A percentile compares a stretch with the other conserved stretches of the same genome.
phyloP scores from a whole-genome alignment of 1,140 invertebrate species.

The Hyles vespertilio region DNA sequence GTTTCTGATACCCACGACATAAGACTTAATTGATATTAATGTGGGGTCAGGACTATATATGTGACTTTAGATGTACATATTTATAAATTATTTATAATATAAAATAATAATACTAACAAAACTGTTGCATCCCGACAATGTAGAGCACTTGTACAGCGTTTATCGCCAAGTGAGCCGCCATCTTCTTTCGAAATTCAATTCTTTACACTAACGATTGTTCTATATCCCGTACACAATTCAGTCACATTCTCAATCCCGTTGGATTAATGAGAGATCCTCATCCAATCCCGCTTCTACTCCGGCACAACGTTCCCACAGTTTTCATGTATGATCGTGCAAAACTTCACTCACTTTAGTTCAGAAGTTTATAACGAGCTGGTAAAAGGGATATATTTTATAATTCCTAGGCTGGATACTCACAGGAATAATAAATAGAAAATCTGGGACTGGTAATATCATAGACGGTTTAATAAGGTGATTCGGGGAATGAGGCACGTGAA shows the following conservation, averaged over 20 bases:
- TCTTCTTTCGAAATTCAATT: not conserved
- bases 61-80: too few relatives aligned
- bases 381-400: not conserved
- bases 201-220: not conserved
- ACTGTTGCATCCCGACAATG: slow-evolving; percentile 48
- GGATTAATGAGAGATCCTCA: slow-evolving; percentile 17
- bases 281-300: slow-evolving; percentile 44
- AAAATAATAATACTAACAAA: slow-evolving; percentile 45
- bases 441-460: too few relatives aligned
- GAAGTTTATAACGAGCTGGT: not conserved
- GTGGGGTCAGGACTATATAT: too few relatives aligned
- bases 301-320: slow-evolving; percentile 21
- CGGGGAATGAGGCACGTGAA: too few relatives aligned
- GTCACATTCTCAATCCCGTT: too few relatives aligned
- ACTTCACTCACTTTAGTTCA: slow-evolving; percentile 10
- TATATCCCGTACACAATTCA: too few relatives aligned
- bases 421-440: too few relatives aligned
- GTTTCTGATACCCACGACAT: too few relatives aligned
- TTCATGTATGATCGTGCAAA: slow-evolving; percentile 34
- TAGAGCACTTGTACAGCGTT: slow-evolving; percentile 47
- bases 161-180: slow-evolving; percentile 19
- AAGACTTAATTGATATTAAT: too few relatives aligned
- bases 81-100: not conserved
- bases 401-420: too few relatives aligned
- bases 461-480: too few relatives aligned